phyloP scores from a whole-genome alignment of 2,888 invertebrate species.

The Ernsta delagoae region DNA sequence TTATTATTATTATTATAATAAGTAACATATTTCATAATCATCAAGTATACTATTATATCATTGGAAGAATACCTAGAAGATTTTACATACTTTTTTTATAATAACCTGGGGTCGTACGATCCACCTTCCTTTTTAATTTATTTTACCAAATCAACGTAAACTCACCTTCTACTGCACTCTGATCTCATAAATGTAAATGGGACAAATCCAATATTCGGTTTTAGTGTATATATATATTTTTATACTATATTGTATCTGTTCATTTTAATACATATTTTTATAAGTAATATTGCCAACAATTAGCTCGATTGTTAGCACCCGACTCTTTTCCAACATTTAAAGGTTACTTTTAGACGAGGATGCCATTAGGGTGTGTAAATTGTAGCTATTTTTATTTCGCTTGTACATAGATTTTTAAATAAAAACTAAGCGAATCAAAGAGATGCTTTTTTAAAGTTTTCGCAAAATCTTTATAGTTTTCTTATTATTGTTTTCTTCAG shows the following conservation, averaged over 20 bases:
- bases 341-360: background rate
- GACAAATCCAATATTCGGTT: background rate
- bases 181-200: too few relatives aligned
- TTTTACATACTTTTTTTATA: too few relatives aligned
- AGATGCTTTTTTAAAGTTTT: background rate
- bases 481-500: background rate
- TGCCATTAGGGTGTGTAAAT: background rate
- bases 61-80: too few relatives aligned
- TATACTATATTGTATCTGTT: background rate
- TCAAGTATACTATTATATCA: too few relatives aligned
- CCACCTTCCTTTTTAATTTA: too few relatives aligned
- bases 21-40: too few relatives aligned
- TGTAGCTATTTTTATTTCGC: background rate
- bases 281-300: conserved; percentile 1
- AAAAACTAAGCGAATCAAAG: background rate
- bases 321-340: background rate
- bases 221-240: background rate
- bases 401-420: background rate
- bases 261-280: too few relatives aligned
- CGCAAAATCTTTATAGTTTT: background rate
- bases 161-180: too few relatives aligned
- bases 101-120: too few relatives aligned
- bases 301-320: conserved; percentile 7
- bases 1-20: too few relatives aligned
- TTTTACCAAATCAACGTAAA: too few relatives aligned